Evolutionary conservation across 2,113 vertebrate species (phyloP), one percentile per base, ranked within the genome.

Genomic region (Peromyscus maniculatus): DNA sequence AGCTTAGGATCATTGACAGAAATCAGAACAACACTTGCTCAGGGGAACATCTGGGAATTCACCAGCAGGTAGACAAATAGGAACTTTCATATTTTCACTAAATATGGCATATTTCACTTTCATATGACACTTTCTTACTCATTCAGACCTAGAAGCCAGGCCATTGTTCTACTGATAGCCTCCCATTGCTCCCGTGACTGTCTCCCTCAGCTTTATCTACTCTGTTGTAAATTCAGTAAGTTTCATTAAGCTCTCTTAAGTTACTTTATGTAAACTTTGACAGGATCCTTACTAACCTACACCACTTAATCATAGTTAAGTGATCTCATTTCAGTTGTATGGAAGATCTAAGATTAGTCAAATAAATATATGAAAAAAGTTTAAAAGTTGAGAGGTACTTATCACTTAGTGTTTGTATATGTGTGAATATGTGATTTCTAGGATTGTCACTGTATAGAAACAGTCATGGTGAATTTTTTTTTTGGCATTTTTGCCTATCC

Each of bases 311-410:
- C 36, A 52, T 86, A 88, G 57, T 90, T 90, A 46, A 57, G 80
- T 69, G 66, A 78, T 36, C 71, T 95, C 31, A 90, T 97, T 75
- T 94, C 83, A 93, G 36, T 74, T 91, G 5, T 69, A 26, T 91
- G 24, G 52, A 91, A 79, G 15, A 72, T 89, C 52, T 86, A 89
- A 88, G 5, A 8, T 92, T 93, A 93, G 2, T 21, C 22, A 89
- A 33, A 4, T 69, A 83, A 93, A 89, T 78, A 91, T 55, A 39
- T 94, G 4, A 94, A 96, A 89, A 71, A 83, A 93, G 62, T 75
- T 71, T 3, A 8, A 74, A 91, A 93, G 55, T 67, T 83, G 15
- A 69, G 26, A 79, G 36, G 66, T 94, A 55, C 11, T 69, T 74
- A 62, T 95, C 69, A 94, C 16, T 52, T 15, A 49, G 39, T 91